Base-by-base conservation (phyloP, 1,140 invertebrate genomes). In the Heliconius congener region DNA sequence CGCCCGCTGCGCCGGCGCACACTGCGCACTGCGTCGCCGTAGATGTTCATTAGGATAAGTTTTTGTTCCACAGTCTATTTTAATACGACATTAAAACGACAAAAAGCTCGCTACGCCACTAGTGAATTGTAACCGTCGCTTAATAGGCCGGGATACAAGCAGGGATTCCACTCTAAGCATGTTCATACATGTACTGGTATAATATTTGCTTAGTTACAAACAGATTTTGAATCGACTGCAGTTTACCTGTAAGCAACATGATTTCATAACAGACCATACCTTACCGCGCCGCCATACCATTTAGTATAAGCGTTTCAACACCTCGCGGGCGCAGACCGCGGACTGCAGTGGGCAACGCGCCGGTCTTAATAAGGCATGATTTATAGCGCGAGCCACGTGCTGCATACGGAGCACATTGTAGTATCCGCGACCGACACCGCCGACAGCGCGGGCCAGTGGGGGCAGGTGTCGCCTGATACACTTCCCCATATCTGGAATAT, bases 401-500 rank as follows among this genome's bases (percentile, higher is more conserved):
- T 79, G 70, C 27, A 60, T 74, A 81, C 76, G 80, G 80, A 77
- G 82, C 70, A 76, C 78, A 80, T 79, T 83, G 77, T 79, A 73
- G 37, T 77, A 79, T 79, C 82, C 71, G 77, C 34, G 34, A 1
- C 34, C 34, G 34, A 37, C 39, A 42, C 13, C 42, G 13, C 42
- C 42, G 42, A 46, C 42, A 46, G 11, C 42, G 42, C 42, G 42
- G 42, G 34, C 34, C 71, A 77, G 78, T 70, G 82, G 74, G 75
- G 79, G 82, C 86, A 86, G 86, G 82, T 82, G 88, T 75, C 42
- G 42, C 13, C 84, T 82, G 82, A 77, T 83, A 71, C 82, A 84
- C 85, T 84, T 83, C 86, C 85, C 85, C 85, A 84, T 88, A 88
- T 87, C 87, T 83, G 80, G 86, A 74, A 87, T 88, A 88, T 90